Base-by-base conservation (phyloP, 2,113 vertebrate genomes). In the Cryptotis parvus region DNA sequence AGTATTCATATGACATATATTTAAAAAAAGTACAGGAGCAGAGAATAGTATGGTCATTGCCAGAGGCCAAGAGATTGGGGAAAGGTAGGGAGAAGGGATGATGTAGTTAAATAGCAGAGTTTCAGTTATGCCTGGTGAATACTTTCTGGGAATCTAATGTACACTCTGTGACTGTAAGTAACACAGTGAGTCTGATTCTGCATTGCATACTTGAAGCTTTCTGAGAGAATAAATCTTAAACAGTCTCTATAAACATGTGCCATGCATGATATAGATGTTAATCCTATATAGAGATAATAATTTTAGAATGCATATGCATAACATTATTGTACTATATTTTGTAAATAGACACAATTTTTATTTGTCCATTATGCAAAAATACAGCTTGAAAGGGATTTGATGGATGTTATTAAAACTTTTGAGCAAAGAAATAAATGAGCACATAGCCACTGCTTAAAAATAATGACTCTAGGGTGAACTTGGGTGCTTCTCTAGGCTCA, bases 401-500 rank as follows among this genome's bases (percentile, higher is more conserved):
- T 58, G 45, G 58, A 31, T 68, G 16, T 27, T 26, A 87, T 52
- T 45, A 35, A 43, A 18, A 35, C 49, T 37, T 7, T 6, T 10
- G 58, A 86, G 82, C 20, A 68, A 69, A 73, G 33, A 87, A 86
- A 78, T 27, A 91, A 74, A 66, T 6, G 63, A 65, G 11, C 41
- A 55, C 14, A 2, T 26, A 66, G 5, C 11, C 0, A 41, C 20
- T 66, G 65, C 77, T 66, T 83, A 80, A 69, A n/a, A 88, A 77
- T 45, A 37, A 24, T 18, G 9, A 75, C n/a, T 87, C 81, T 33
- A 75, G 29, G 89, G 9, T 61, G 39, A 69, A 91, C 24, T 66
- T 15, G 31, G n/a, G 24, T 55, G 26, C 78, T 43, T 58, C 27
- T 83, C n/a, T 77, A 20, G 68, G 41, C 18, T 66, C 68, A 31